Base-by-base conservation (phyloP, 1,140 invertebrate genomes). In the Panagrolaimus sp. region DNA sequence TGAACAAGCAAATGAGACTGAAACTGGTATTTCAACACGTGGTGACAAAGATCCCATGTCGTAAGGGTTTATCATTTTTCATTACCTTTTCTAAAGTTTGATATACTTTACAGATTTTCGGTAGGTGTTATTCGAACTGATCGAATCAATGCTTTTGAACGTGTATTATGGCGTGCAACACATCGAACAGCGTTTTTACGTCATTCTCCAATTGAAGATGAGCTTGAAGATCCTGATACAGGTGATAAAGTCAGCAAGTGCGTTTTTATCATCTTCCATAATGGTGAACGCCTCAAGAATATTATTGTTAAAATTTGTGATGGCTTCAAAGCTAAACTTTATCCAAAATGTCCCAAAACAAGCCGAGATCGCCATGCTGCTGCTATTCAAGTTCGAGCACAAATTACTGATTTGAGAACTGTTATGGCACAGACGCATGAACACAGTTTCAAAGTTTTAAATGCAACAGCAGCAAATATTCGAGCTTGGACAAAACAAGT, bases 381-480 rank as follows among this genome's bases (percentile, higher is more conserved):
- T 11, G 69, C 68, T 27, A 44, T 68, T 27, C 75, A 81, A 46
- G 80, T 83, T 14, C 72, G 72, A 20, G 62, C 76, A 13, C 80
- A 81, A 63, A 77, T 82, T 20, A 67, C 67, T 42, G 80, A 82
- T 63, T 76, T 82, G 66, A 68, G 72, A 53, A 83, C 78, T 7
- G 94, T 93, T 82, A 84, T 86, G 69, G 70, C 76, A 20, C 80
- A 82, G 65, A 82, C 80, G n/a, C 67, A 73, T 11, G 80, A 82
- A 65, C 80, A 82, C 70, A 72, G 77, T 13, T 65, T 82, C 66
- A 81, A 78, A 61, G 80, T 82, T 31, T 71, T 82, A 2, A 77
- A 83, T 38, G 80, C 80, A 4, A 81, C 80, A 13, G 80, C 80
- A 20, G 76, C 74, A 42, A 82, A 83, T 63, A 71, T 77, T 64